A percentile compares a stretch with the other conserved stretches of the same genome.
These are phyloP conservation scores for Pluvianellus socialis DNA, from an alignment of 2,113 vertebrate species.

Conservation along the genomic window DNA sequence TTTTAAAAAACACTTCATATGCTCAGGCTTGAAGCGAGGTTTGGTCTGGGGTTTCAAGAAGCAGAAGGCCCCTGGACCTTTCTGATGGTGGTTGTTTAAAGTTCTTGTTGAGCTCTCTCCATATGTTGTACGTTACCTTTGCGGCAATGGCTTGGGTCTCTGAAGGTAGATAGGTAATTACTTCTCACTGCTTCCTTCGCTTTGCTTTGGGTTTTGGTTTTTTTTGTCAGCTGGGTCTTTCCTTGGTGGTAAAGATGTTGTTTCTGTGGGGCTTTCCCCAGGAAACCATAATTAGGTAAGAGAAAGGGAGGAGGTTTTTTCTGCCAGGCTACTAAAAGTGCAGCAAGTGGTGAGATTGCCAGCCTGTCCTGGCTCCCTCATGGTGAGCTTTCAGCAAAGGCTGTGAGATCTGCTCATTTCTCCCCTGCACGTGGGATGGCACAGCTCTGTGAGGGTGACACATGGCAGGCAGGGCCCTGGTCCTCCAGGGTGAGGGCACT, in stretches of 20 bases:
- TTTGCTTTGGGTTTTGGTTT: not conserved
- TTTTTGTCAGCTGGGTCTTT: not conserved
- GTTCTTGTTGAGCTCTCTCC: rapidly evolving
- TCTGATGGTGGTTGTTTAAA: not conserved
- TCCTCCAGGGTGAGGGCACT: rapidly evolving
- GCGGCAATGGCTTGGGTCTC: not conserved
- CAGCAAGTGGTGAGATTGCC: not conserved
- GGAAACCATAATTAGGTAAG: not conserved
- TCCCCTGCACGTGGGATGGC: no score
- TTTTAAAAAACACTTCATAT: not conserved
- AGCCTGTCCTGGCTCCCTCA: not conserved
- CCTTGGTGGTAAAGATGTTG: not conserved
- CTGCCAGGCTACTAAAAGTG: not conserved
- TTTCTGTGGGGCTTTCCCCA: not conserved
- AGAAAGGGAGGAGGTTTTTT: not conserved
- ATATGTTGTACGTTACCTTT: rapidly evolving
- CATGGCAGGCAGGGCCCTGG: not conserved
- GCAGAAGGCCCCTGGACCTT: not conserved
- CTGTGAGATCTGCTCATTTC: rapidly evolving
- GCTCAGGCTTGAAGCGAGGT: not conserved
- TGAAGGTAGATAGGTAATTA: not conserved
- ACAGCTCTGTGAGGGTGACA: rapidly evolving
- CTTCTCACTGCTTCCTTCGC: not conserved
- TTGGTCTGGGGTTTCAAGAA: not conserved
- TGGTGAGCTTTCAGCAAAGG: not conserved